These are phyloP conservation scores for Caenorhabditis angaria DNA, from an alignment of 2,888 invertebrate genomes.

Conservation along the genomic window DNA sequence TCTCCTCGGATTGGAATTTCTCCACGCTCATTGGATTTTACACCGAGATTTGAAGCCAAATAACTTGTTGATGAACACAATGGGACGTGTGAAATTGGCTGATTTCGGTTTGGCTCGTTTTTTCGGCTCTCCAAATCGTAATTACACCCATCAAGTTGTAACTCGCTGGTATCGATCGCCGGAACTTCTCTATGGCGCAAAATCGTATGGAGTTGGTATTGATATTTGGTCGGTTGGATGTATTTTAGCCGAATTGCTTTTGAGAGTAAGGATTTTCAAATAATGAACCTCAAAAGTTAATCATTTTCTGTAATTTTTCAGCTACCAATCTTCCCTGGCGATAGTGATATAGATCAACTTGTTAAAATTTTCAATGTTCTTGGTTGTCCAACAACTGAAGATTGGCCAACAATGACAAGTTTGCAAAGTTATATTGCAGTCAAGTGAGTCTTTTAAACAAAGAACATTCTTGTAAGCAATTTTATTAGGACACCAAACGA, in stretches of 20 bases:
- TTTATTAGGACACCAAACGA: constrained; percentile 28
- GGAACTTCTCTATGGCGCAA: constrained; percentile 92
- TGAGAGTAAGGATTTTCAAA: constrained; percentile 71
- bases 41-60: constrained; percentile 99
- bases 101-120: constrained; percentile 98
- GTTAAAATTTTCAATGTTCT: constrained; percentile 92
- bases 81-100: constrained; percentile 93
- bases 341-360: constrained; percentile 94
- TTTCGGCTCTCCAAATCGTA: constrained; percentile 92
- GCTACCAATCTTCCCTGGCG: constrained; percentile 93
- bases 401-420: constrained; percentile 82
- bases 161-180: constrained; percentile 76
- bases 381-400: constrained; percentile 90
- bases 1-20: constrained; percentile 89
- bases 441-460: constrained; percentile 77
- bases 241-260: constrained; percentile 88
- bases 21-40: constrained; percentile 93
- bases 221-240: constrained; percentile 99
- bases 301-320: constrained; percentile 53
- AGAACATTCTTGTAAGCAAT: no score
- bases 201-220: constrained; percentile 93
- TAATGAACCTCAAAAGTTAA: background rate
- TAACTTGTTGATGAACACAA: constrained; percentile 90
- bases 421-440: constrained; percentile 92
- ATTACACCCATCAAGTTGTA: constrained; percentile 86